Evolutionary conservation across 2,113 vertebrate genomes (phyloP).

Genomic region (Polyodon spathula): DNA sequence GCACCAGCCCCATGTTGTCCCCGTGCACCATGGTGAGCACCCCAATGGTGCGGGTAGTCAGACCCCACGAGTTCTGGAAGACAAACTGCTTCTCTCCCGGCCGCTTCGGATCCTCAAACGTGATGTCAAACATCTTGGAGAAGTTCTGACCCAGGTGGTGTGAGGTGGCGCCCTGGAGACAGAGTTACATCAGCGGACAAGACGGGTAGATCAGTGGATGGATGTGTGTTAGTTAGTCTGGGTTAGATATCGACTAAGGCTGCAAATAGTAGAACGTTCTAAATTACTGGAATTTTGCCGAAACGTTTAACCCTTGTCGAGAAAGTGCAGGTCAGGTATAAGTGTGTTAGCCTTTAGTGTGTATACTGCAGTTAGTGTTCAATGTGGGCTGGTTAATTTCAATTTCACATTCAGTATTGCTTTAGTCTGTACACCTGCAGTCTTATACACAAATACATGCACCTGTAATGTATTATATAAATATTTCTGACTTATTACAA

Average conservation of each 20-base stretch:
- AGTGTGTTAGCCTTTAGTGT: too few species aligned
- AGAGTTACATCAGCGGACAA: not conserved
- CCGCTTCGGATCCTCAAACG: conserved; percentile 86
- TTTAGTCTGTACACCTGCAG: too few species aligned
- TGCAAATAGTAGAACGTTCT: too few species aligned
- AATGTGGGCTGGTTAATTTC: too few species aligned
- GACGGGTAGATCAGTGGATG: not conserved
- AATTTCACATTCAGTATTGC: too few species aligned
- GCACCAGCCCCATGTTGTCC: conserved; percentile 88
- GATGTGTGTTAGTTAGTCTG: not conserved
- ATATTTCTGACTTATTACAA: too few species aligned
- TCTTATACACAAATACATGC: too few species aligned
- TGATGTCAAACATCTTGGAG: conserved; percentile 92
- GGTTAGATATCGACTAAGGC: not conserved
- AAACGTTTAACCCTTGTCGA: too few species aligned
- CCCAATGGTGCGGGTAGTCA: conserved; percentile 91
- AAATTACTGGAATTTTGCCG: too few species aligned
- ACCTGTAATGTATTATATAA: not conserved
- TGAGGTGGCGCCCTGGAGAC: conserved; percentile 77
- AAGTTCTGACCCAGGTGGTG: conserved; percentile 98
- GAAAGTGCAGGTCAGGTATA: too few species aligned
- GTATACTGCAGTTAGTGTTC: too few species aligned
- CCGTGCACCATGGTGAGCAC: conserved; percentile 96
- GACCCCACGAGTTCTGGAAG: conserved; percentile 94
- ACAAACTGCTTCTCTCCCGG: conserved; percentile 91